phyloP scores from a whole-genome alignment of 2,888 invertebrate species.

The Mamestra brassicae region DNA sequence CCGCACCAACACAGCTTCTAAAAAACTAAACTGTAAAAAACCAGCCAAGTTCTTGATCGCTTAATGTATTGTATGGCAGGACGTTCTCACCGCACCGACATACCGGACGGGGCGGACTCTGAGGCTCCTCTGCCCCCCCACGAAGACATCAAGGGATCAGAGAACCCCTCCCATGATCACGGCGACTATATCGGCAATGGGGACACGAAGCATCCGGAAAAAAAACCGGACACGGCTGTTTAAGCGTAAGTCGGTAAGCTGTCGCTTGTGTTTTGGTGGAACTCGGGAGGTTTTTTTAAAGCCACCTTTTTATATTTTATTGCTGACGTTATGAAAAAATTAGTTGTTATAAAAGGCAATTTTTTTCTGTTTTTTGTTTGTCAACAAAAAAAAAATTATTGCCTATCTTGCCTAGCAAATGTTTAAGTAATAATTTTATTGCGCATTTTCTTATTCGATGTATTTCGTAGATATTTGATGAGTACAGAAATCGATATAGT shows the following conservation, averaged over 20 bases:
- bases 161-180: slow-evolving; percentile 91
- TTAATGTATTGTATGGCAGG: slow-evolving; percentile 90
- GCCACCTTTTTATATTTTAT: slow-evolving; percentile 1
- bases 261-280: slow-evolving; percentile 41
- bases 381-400: neutral
- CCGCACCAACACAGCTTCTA: slow-evolving; percentile 58
- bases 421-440: slow-evolving; percentile 1
- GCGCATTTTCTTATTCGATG: slow-evolving; percentile 1
- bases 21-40: slow-evolving; percentile 31
- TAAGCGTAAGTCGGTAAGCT: slow-evolving; percentile 77
- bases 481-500: slow-evolving; percentile 13
- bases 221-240: slow-evolving; percentile 89
- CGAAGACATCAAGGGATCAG: slow-evolving; percentile 91
- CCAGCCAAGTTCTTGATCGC: slow-evolving; percentile 87
- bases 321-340: neutral
- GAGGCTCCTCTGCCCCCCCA: slow-evolving; percentile 92
- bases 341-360: neutral
- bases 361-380: neutral
- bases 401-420: slow-evolving; percentile 34
- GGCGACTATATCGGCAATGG: slow-evolving; percentile 92
- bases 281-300: slow-evolving; percentile 29
- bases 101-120: slow-evolving; percentile 92
- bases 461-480: slow-evolving; percentile 40
- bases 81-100: slow-evolving; percentile 91
- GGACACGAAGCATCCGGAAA: slow-evolving; percentile 86